Base-by-base conservation (phyloP, 1,140 invertebrate genomes). In the Condylostylus longicornis region DNA sequence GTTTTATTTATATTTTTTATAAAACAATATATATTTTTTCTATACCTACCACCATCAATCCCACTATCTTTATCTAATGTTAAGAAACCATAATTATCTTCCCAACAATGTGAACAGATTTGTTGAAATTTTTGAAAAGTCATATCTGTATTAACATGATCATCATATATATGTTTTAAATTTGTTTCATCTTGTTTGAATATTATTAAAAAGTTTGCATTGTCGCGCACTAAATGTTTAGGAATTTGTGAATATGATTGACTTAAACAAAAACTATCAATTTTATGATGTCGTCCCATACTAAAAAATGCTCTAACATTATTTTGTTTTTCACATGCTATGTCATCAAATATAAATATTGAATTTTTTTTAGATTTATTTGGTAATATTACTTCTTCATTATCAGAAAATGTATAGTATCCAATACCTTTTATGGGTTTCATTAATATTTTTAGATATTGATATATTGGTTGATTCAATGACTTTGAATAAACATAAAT, bases 111-210 rank as follows among this genome's bases (percentile, higher is more conserved):
- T n/a, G 39, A 30, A 44, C 54, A 62, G 4, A 57, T 20, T 13
- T 49, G 22, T 45, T 49, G 45, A 45, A 60, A 61, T 37, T 50
- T 12, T 25, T 46, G 33, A 49, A 42, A 63, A 2, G 33, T 25
- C 42, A 65, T 56, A 42, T 64, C 55, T 6, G 49, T 49, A 34
- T 47, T 49, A 18, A 62, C 48, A 48, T 64, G 54, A 42, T 64
- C 54, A 19, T 53, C 42, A 38, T 54, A 62, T 28, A 62, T 49
- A 48, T 65, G 62, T 42, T 53, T 52, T 21, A 63, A 45, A 52
- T 64, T 64, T 7, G 46, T 42, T 29, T 56, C 51, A 53, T 63
- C 61, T 50, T 63, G 62, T 44, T 53, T 54, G 48, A 64, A 63
- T 13, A 63, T 12, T 17, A 58, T 39, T 12, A 61, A 19, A 17